A percentile compares a stretch with the other conserved stretches of the same genome.
Conservation (phyloP, 2,113 vertebrate species). For the Carlito syrichta region DNA sequence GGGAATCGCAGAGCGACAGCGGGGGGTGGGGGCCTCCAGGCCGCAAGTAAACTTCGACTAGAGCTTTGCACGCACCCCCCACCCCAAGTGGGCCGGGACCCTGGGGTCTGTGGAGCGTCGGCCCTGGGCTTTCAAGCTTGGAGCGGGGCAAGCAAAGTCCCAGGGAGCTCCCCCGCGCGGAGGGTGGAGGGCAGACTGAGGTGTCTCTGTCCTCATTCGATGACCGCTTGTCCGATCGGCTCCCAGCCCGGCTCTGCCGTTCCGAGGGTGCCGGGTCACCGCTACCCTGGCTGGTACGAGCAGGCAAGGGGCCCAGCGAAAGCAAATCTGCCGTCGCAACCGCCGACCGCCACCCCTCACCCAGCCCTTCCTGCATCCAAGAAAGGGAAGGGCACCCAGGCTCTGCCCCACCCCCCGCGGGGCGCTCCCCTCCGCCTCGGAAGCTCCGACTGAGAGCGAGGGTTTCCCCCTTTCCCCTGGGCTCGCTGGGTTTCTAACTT, state of each 20-base stretch:
- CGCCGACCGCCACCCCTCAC: not conserved
- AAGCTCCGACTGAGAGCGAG: slow-evolving; percentile 54
- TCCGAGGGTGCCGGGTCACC: not conserved
- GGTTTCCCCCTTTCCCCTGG: slow-evolving; percentile 71
- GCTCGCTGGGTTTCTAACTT: slow-evolving; percentile 80
- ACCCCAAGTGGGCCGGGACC: not conserved
- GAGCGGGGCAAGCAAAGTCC: not conserved
- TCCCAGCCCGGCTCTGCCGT: not conserved
- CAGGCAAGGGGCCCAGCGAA: not conserved
- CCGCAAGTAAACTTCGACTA: slow-evolving; percentile 38
- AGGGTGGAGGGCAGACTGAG: not conserved
- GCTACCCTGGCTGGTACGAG: not conserved
- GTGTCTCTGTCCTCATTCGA: slow-evolving; percentile 26
- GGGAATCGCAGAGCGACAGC: slow-evolving; percentile 12
- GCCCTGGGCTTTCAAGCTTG: not conserved
- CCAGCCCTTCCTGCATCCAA: slow-evolving; percentile 4
- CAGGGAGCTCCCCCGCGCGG: not conserved
- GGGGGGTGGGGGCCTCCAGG: not conserved
- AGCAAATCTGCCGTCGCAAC: not conserved
- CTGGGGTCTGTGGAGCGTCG: not conserved
- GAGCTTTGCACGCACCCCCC: slow-evolving; percentile 12
- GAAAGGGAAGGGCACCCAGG: not conserved
- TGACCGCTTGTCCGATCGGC: slow-evolving; percentile 27
- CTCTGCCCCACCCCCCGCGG: not conserved
- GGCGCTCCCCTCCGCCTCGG: slow-evolving; percentile 48